Evolutionary conservation across 2,797 vertebrate species (phyloP).

Genomic region (Pyrocephalus nanus): DNA sequence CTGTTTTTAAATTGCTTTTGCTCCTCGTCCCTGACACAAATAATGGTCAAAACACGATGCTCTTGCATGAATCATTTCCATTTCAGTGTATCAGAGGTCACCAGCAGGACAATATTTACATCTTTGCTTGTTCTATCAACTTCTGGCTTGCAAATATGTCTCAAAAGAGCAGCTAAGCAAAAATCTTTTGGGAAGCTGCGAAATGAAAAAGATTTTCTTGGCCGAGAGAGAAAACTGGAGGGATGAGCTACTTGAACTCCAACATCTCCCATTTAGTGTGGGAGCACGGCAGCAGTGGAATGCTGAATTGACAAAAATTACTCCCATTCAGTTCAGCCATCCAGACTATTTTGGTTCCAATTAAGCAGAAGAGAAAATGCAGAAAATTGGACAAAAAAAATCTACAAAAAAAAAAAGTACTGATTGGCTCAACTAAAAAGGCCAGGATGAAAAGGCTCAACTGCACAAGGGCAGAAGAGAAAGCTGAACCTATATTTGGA

Average conservation of each 20-base stretch:
- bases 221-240: not conserved
- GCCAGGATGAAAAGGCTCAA: not conserved
- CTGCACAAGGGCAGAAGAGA: not conserved
- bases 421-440: not conserved
- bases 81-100: not conserved
- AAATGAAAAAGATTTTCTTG: not conserved
- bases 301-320: conserved; percentile 20
- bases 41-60: not conserved
- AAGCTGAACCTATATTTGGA: not conserved
- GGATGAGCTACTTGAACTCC: not conserved
- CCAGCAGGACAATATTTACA: conserved; percentile 34
- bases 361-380: conserved; percentile 15
- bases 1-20: conserved; percentile 24
- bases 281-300: not conserved
- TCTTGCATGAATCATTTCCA: conserved; percentile 22
- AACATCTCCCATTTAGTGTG: not conserved
- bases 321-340: not conserved
- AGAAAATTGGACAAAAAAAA: not conserved
- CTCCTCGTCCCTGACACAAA: not conserved
- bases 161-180: not conserved
- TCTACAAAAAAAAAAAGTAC: not conserved
- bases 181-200: not conserved
- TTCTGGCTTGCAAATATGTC: not conserved
- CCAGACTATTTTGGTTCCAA: conserved; percentile 23
- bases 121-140: not conserved